A percentile compares a stretch with the other conserved stretches of the same genome.
Conservation (phyloP, 92 coral and sea anemone genomes). For the Siderastrea siderea region DNA sequence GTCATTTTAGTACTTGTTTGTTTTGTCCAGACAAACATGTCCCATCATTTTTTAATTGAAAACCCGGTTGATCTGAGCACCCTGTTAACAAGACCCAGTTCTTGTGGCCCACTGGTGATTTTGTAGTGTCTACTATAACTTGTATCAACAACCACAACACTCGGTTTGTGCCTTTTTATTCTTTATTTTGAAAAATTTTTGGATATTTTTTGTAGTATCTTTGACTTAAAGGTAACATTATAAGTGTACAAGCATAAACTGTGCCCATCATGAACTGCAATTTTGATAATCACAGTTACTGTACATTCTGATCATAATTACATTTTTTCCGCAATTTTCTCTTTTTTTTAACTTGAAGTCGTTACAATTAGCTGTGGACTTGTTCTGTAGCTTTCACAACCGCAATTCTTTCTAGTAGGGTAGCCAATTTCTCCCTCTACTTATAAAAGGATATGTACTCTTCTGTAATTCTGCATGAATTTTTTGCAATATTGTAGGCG, state of each 20-base stretch:
- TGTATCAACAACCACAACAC: neutral
- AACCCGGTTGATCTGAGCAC: too few relatives aligned
- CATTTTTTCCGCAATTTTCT: neutral
- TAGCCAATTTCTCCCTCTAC: too few relatives aligned
- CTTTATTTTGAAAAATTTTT: slow-evolving; percentile 20
- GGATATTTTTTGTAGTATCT: neutral
- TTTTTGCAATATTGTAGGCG: neutral
- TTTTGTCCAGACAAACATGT: too few relatives aligned
- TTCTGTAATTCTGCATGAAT: slow-evolving; percentile 10
- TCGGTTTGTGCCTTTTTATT: neutral
- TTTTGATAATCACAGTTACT: slow-evolving; percentile 7
- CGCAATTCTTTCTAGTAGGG: too few relatives aligned
- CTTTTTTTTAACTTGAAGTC: slow-evolving; percentile 1
- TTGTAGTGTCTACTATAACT: neutral
- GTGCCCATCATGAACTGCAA: slow-evolving; percentile 9
- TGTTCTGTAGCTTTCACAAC: too few relatives aligned
- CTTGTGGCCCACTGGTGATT: neutral
- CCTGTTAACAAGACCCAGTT: too few relatives aligned
- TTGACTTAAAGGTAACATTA: slow-evolving; percentile 16
- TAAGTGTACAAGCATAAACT: slow-evolving; percentile 26
- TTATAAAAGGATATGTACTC: neutral
- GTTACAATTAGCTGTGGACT: neutral
- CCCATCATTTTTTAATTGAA: too few relatives aligned
- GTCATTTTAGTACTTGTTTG: too few relatives aligned
- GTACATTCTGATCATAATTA: neutral